Evolutionary conservation across 2,888 invertebrate species (phyloP).

Genomic region (Sussaba pulchella): DNA sequence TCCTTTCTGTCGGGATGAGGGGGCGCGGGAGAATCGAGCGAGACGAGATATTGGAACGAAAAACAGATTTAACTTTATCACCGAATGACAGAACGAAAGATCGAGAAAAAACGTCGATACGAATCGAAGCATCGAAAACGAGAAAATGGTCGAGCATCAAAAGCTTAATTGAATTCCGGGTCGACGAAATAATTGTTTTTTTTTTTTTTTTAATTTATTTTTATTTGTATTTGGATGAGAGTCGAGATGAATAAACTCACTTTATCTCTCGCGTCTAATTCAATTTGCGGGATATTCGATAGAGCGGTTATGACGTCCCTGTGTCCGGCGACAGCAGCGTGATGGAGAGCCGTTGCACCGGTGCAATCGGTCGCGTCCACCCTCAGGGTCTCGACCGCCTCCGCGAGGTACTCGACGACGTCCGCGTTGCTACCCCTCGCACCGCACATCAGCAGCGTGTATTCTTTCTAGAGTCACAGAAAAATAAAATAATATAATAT

Average conservation of each 20-base stretch:
- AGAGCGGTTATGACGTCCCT: conserved; percentile 88
- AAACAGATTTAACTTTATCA: neutral
- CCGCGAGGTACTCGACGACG: conserved; percentile 86
- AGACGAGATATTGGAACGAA: neutral
- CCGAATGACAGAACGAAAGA: neutral
- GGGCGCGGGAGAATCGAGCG: neutral
- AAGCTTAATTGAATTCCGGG: conserved; percentile 8
- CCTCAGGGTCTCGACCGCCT: conserved; percentile 87
- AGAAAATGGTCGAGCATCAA: conserved; percentile 8
- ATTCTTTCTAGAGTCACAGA: conserved; percentile 87
- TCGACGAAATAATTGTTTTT: conserved; percentile 1
- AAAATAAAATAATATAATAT: too few species aligned
- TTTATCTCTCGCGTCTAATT: conserved; percentile 89
- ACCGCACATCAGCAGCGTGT: conserved; percentile 91
- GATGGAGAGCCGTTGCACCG: conserved; percentile 91
- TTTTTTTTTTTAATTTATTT: neutral
- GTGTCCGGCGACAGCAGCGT: conserved; percentile 91
- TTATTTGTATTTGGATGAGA: conserved; percentile 12
- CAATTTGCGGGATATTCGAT: conserved; percentile 86
- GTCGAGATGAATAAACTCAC: conserved; percentile 84
- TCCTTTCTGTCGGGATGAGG: conserved; percentile 84
- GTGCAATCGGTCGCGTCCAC: conserved; percentile 88
- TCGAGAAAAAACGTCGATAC: conserved; percentile 4
- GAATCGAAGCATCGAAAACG: neutral
- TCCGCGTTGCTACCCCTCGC: conserved; percentile 89